phyloP scores from a whole-genome alignment of 2,113 vertebrate genomes.

The Scartelaos histophorus region DNA sequence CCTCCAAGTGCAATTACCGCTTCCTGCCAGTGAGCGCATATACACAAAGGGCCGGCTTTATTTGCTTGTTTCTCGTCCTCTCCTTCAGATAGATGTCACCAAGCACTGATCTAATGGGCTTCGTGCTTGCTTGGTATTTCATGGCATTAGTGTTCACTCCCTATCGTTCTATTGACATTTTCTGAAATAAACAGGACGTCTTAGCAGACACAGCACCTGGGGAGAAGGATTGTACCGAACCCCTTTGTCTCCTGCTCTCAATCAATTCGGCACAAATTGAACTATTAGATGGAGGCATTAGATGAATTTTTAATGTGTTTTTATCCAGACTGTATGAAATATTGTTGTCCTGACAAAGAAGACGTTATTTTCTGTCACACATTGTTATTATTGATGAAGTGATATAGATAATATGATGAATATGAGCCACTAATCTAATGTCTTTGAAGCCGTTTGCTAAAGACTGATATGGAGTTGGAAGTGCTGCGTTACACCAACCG shows the following conservation, averaged over 20 bases:
- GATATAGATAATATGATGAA: neutral
- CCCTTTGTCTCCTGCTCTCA: slow-evolving; percentile 15
- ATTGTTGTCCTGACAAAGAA: neutral
- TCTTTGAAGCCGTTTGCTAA: slow-evolving; percentile 85
- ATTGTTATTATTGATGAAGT: neutral
- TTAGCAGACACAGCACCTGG: slow-evolving; percentile 52
- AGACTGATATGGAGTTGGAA: slow-evolving; percentile 97
- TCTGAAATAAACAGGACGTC: slow-evolving; percentile 62
- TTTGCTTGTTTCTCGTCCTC: slow-evolving; percentile 8
- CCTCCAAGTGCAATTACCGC: neutral
- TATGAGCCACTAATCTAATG: neutral
- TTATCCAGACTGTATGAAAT: neutral
- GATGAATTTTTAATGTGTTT: slow-evolving; percentile 7
- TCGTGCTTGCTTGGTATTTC: slow-evolving; percentile 56
- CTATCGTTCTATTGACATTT: slow-evolving; percentile 63
- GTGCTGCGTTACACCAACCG: slow-evolving; percentile 94
- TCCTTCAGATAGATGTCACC: slow-evolving; percentile 29
- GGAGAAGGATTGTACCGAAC: slow-evolving; percentile 40
- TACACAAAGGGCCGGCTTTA: slow-evolving; percentile 16
- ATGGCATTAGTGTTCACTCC: slow-evolving; percentile 54
- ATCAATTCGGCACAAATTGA: neutral
- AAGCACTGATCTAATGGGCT: slow-evolving; percentile 50
- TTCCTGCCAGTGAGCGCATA: slow-evolving; percentile 10
- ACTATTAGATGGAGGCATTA: slow-evolving; percentile 19
- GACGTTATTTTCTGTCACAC: neutral